These are phyloP conservation scores for Fopius arisanus DNA, from an alignment of 1,140 invertebrate species.

Conservation along the genomic window DNA sequence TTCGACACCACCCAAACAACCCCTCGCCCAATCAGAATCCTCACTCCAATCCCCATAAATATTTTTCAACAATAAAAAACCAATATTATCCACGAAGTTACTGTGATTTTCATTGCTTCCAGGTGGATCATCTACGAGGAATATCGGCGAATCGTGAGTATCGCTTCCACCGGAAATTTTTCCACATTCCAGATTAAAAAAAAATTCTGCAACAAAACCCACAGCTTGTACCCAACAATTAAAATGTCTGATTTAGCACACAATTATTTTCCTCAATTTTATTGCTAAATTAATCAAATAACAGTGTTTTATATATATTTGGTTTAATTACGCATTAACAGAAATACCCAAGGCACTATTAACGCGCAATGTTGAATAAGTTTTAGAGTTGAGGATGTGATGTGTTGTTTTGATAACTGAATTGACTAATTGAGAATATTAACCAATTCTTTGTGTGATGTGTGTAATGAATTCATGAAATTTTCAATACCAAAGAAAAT, in stretches of 20 bases:
- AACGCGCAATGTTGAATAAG: conserved; percentile 11
- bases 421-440: background rate
- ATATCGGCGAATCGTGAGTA: conserved; percentile 63
- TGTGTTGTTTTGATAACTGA: background rate
- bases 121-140: conserved; percentile 53
- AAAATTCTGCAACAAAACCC: background rate
- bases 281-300: background rate
- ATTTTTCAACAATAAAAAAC: background rate
- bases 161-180: conserved; percentile 10
- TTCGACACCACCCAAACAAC: background rate
- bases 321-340: background rate
- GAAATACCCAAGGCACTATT: conserved; percentile 9
- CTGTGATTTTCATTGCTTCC: conserved; percentile 33
- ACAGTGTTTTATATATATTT: background rate
- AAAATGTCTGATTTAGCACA: background rate
- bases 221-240: background rate
- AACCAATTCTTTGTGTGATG: too few relatives aligned
- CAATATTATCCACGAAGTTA: background rate
- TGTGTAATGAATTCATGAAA: too few relatives aligned
- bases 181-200: background rate
- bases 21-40: background rate
- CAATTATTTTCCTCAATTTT: background rate
- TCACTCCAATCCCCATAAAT: background rate
- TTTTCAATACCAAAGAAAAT: too few relatives aligned
- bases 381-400: background rate